Base-by-base conservation (phyloP, 2,113 vertebrate species). In the Accipiter virgatus region DNA sequence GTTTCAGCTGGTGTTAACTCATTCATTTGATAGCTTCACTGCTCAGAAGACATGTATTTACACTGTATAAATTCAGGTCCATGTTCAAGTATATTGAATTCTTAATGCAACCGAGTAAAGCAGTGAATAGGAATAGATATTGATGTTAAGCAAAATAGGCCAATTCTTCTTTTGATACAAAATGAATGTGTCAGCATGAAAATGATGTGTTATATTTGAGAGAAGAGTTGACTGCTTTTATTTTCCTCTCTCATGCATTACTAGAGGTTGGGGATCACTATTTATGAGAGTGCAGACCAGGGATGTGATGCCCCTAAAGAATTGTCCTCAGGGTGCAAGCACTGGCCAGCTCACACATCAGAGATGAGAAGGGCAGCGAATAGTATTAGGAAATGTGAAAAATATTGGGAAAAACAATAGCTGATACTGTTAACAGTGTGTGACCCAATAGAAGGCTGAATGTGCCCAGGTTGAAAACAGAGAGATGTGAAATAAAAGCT, bases 391-490 rank as follows among this genome's bases (percentile, higher is more conserved):
- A 59, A 65, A 47, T 15, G 17, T 31, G 43, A 15, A 85, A 48
- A 82, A 82, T 15, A 40, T 42, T 55, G n/a, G 8, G 66, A 32
- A 61, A 93, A 86, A 81, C n/a, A 56, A 16, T 27, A 55, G 13
- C 4, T 81, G 53, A 4, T 59, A 9, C 3, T 27, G 29, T 53
- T 42, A 43, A 65, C 4, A 16, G 18, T 0, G 0, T 16, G 16
- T 36, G 32, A 52, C 26, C 7, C 7, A 29, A 11, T 7, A 36
- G 29, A 70, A 78, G 8, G n/a, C 10, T 86, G 38, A 86, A 88
- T 61, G 32, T 70, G 32, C 7, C 45, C 13, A 38, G 25, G 34
- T 36, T 48, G 50, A 45, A 85, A 85, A 50, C 48, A 32, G 16
- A 43, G 13, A 81, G n/a, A n/a, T 29, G 4, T 13, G 34, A 27